Conservation (phyloP, 2,888 invertebrate genomes). For the Pollenia labialis region DNA sequence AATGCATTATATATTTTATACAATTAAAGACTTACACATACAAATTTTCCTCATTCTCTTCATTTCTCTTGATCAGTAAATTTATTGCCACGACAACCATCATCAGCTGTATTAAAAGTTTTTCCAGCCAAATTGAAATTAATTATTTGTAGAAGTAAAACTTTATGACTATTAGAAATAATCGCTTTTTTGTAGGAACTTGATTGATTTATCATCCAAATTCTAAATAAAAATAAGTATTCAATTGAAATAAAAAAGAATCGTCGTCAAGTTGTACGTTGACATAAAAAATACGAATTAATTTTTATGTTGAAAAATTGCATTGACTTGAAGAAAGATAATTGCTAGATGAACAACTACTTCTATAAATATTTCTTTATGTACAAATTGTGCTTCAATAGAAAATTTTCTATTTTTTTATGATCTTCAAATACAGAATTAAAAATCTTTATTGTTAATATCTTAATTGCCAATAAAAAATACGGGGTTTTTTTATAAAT, state of each 20-base stretch:
- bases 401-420: neutral
- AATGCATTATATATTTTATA: no score
- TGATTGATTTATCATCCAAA: conserved; percentile 54
- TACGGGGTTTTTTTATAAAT: conserved; percentile 75
- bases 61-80: no score
- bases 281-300: conserved; percentile 25
- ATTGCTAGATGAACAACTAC: conserved; percentile 4
- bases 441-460: conserved; percentile 75
- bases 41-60: no score
- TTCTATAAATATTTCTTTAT: neutral
- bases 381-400: neutral
- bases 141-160: neutral
- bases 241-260: conserved; percentile 53
- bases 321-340: neutral
- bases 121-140: neutral
- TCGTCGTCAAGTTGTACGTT: neutral
- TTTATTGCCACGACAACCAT: neutral
- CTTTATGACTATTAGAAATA: conserved; percentile 25
- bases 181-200: conserved; percentile 10
- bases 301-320: conserved; percentile 38
- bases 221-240: conserved; percentile 29
- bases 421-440: conserved; percentile 6
- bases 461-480: conserved; percentile 80
- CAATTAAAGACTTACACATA: no score
- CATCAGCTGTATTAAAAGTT: neutral